Evolutionary conservation across 2,888 invertebrate species (phyloP).

Genomic region (Drosophila setosimentum): DNA sequence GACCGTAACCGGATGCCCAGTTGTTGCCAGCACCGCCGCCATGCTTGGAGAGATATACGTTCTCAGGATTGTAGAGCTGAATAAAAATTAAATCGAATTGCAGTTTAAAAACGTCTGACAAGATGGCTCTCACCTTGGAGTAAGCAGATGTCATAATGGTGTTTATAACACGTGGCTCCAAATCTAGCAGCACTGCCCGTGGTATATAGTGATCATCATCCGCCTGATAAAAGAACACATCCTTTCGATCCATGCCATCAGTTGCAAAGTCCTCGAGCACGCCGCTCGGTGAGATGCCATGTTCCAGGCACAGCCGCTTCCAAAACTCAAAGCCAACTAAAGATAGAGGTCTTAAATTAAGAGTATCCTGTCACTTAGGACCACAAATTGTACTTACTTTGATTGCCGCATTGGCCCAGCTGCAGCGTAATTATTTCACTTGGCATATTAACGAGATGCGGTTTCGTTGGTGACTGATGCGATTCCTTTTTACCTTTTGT

Average conservation of each 20-base stretch:
- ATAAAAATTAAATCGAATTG: neutral
- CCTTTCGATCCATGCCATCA: constrained; percentile 97
- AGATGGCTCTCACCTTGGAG: constrained; percentile 88
- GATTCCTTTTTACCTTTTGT: neutral
- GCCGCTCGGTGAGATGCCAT: constrained; percentile 99
- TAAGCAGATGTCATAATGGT: constrained; percentile 98
- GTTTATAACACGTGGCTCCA: constrained; percentile 99
- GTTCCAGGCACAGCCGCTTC: constrained; percentile 98
- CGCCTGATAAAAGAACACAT: constrained; percentile 99
- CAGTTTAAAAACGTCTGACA: neutral
- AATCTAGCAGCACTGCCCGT: constrained; percentile 96
- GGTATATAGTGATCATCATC: constrained; percentile 99
- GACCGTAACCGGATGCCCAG: constrained; percentile 98
- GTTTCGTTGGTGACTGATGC: constrained; percentile 21
- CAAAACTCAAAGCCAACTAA: constrained; percentile 98
- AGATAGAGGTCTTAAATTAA: neutral
- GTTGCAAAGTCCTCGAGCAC: constrained; percentile 95
- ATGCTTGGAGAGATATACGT: constrained; percentile 97
- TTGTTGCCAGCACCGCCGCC: constrained; percentile 99
- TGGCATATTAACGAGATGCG: constrained; percentile 89
- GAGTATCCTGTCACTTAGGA: neutral
- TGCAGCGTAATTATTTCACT: constrained; percentile 99
- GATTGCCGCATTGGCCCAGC: constrained; percentile 99
- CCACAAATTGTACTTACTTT: constrained; percentile 89
- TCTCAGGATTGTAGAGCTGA: constrained; percentile 98